phyloP scores from a whole-genome alignment of 2,113 vertebrate genomes.

The Lasiurus borealis region DNA sequence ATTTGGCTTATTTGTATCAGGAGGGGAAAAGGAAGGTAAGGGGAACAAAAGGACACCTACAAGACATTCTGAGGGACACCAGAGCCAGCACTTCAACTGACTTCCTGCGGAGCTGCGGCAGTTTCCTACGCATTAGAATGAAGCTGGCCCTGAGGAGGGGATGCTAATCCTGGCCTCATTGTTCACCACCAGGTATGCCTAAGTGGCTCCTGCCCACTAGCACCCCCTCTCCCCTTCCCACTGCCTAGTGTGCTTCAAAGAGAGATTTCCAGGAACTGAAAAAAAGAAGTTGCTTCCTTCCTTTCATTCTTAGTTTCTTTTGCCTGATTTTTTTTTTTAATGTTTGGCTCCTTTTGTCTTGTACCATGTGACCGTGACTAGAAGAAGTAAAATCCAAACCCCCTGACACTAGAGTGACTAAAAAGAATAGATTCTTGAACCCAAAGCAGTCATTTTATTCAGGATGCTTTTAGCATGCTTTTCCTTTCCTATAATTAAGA shows the following conservation, averaged over 20 bases:
- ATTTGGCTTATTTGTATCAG: background rate
- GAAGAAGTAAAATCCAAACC: conserved; percentile 12
- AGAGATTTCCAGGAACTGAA: background rate
- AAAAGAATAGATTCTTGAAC: conserved; percentile 16
- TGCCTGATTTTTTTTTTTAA: background rate
- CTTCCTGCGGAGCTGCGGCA: background rate
- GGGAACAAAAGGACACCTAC: background rate
- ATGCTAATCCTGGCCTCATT: background rate
- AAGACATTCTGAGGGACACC: background rate
- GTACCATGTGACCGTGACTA: background rate
- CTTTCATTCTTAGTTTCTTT: background rate
- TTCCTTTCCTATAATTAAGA: conserved; percentile 17
- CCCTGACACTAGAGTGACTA: background rate
- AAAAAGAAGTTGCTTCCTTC: background rate
- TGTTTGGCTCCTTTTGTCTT: background rate
- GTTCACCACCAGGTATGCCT: background rate
- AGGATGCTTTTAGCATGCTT: conserved; percentile 9
- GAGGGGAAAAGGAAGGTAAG: background rate
- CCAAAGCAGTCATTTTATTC: conserved; percentile 13
- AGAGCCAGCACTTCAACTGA: background rate
- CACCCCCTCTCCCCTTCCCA: background rate
- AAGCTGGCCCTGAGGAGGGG: background rate
- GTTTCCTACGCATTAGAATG: fast-evolving
- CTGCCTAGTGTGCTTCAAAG: background rate
- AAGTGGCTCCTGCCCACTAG: background rate